Base-by-base conservation (phyloP, 2,113 vertebrate genomes). In the Carassius carassius region DNA sequence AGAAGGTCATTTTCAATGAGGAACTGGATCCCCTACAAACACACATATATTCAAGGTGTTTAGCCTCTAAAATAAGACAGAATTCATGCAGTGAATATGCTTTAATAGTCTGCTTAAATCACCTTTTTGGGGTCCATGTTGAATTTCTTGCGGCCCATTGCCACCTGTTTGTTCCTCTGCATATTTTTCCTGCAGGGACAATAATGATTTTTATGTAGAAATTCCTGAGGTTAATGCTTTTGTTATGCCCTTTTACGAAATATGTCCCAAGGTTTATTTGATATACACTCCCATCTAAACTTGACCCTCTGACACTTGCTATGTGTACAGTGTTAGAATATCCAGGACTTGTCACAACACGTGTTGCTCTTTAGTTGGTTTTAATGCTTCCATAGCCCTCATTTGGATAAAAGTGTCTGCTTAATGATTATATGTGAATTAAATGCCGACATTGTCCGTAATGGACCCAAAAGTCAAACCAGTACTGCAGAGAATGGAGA, bases 51-150 rank as follows among this genome's bases (percentile, higher is more conserved):
- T 54, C 3, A 78, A 73, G 37, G n/a, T 23, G 19, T n/a, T 23
- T 47, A 73, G 37, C 11, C 9, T 41, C 10, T 5, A 47, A 54
- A 54, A 54, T 4, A 51, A 19, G 44, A 73, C 21, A 29, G 1
- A 32, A 21, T 5, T 47, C 9, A 21, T 14, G 23, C 19, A 2
- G 16, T 7, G 13, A 25, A 44, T 47, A 9, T 35, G 73, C 14
- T 65, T 73, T 58, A 78, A 60, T 16, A 35, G 17, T 35, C 4
- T 35, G 13, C 7, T 49, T 49, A 54, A 54, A 23, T 78, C 91
- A 99, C 98, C 97, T 99, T 99, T 88, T 99, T 99, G 62, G 98
- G 98, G 90, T 99, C 98, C 98, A 99, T 99, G 93, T 99, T 99
- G 89, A 99, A 99, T 86, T 99, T 99, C 90, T 99, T 99, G 58